Evolutionary conservation across 2,888 invertebrate species (phyloP).

Genomic region (Epirrhoe alternata): DNA sequence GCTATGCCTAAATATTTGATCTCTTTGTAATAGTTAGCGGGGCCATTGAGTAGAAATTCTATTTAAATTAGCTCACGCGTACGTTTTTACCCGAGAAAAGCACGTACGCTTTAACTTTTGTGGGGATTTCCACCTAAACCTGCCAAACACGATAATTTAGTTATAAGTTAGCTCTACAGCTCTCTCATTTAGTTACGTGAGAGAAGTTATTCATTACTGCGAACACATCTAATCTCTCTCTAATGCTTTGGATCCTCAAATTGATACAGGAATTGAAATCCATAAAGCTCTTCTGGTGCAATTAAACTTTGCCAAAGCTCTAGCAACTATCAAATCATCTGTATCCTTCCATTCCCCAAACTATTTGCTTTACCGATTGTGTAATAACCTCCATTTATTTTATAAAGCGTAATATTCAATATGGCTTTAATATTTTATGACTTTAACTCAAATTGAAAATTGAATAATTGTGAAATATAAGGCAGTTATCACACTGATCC

Average conservation of each 20-base stretch:
- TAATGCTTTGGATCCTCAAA: conserved; percentile 30
- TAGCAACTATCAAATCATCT: conserved; percentile 39
- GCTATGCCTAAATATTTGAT: too few species aligned
- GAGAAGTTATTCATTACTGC: conserved; percentile 19
- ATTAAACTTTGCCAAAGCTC: conserved; percentile 48
- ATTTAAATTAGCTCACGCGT: neutral
- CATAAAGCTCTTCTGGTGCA: conserved; percentile 43
- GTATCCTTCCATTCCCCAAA: conserved; percentile 14
- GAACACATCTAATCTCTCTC: conserved; percentile 6
- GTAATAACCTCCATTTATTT: conserved; percentile 1
- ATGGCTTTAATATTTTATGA: neutral
- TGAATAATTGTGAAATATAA: neutral
- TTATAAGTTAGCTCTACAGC: conserved; percentile 4
- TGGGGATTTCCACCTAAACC: neutral
- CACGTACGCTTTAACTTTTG: conserved; percentile 1
- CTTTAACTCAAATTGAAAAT: neutral
- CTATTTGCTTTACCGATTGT: conserved; percentile 28
- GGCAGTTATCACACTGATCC: neutral
- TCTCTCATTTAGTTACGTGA: conserved; percentile 4
- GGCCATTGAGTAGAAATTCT: neutral
- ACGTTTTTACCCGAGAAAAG: neutral
- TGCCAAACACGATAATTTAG: conserved; percentile 11
- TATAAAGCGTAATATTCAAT: conserved; percentile 3
- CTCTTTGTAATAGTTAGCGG: too few species aligned
- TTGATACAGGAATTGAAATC: conserved; percentile 47